These are phyloP conservation scores for Drosophila saltans DNA, from an alignment of 1,140 invertebrate species.

Conservation along the genomic window DNA sequence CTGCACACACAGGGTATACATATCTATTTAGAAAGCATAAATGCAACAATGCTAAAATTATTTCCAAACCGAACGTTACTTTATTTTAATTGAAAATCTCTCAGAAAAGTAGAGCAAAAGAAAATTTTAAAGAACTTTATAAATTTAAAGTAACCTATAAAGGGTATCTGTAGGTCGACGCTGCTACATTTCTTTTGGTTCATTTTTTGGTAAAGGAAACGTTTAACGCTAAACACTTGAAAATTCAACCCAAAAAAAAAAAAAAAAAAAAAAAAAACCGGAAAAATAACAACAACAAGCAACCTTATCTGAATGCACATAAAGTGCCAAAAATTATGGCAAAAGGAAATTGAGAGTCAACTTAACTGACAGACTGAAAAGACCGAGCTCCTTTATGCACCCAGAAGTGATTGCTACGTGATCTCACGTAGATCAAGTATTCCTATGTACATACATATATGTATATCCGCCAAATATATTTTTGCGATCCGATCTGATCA, in stretches of 20 bases:
- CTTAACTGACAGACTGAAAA: background rate
- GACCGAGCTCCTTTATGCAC: background rate
- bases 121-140: too few species aligned
- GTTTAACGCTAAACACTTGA: constrained; percentile 74
- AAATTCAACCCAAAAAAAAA: constrained; percentile 31
- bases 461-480: background rate
- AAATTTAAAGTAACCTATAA: too few species aligned
- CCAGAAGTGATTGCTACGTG: constrained; percentile 10
- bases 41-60: too few species aligned
- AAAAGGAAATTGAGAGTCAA: constrained; percentile 61
- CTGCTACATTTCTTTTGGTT: constrained; percentile 16
- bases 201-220: constrained; percentile 47
- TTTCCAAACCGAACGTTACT: too few species aligned
- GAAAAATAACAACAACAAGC: constrained; percentile 9
- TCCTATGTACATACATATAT: background rate
- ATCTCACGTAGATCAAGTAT: background rate
- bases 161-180: background rate
- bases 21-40: background rate
- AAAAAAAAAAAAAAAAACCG: constrained; percentile 3
- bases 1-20: background rate
- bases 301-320: constrained; percentile 68
- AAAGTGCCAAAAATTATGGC: constrained; percentile 80
- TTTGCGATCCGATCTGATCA: constrained; percentile 3
- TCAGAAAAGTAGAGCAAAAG: too few species aligned
- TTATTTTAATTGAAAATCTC: too few species aligned